Evolutionary conservation across 2,797 vertebrate genomes (phyloP).

Genomic region (Rhinoraja longicauda): DNA sequence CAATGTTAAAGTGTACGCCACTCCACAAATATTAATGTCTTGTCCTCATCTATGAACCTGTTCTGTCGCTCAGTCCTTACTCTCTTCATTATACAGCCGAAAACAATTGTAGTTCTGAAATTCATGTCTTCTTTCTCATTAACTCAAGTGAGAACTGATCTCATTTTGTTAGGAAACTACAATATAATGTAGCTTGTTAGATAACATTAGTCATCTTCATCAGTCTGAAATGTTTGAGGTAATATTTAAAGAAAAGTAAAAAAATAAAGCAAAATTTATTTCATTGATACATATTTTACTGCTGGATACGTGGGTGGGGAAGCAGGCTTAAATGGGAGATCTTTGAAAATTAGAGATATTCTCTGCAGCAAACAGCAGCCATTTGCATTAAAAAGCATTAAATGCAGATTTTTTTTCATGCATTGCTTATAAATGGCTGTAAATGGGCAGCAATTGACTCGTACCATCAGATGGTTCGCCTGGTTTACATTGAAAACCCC

Average conservation of each 20-base stretch:
- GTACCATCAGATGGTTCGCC: background rate
- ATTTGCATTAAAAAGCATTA: background rate
- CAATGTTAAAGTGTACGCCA: background rate
- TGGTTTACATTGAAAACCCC: constrained; percentile 9
- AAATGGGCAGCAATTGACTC: background rate
- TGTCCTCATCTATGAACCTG: background rate
- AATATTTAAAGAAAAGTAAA: background rate
- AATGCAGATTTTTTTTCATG: background rate
- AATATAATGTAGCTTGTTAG: background rate
- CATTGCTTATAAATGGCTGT: background rate
- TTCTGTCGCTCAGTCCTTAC: background rate
- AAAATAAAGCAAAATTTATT: background rate
- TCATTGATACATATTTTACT: background rate
- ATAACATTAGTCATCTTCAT: background rate
- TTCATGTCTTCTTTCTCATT: constrained; percentile 10
- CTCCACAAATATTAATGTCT: background rate
- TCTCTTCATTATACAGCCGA: background rate
- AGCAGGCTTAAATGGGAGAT: no score
- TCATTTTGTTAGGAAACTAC: background rate
- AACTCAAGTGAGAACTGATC: background rate
- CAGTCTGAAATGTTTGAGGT: no score
- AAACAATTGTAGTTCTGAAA: background rate
- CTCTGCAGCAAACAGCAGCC: background rate
- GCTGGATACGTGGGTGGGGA: background rate
- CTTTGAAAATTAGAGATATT: background rate